These are phyloP conservation scores for Leptosomus discolor DNA, from an alignment of 2,113 vertebrate genomes.

Conservation along the genomic window DNA sequence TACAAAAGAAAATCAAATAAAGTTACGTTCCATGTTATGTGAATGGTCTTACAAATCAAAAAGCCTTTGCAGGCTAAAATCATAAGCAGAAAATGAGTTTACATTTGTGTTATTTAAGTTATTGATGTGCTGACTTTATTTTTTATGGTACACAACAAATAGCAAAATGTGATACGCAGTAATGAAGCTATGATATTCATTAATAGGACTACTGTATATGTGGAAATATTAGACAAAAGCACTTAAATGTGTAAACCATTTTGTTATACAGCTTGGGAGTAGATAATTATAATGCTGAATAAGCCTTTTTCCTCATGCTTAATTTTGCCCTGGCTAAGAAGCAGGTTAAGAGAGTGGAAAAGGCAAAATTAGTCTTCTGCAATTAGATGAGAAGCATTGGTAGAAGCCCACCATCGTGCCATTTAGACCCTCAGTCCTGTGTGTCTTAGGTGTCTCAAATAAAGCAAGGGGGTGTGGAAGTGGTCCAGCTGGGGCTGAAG, in stretches of 20 bases:
- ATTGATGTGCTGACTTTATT: slow-evolving; percentile 42
- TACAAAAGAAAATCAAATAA: slow-evolving; percentile 71
- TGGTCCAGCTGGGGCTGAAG: not conserved
- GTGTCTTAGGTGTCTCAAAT: not conserved
- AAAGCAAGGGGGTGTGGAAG: not conserved
- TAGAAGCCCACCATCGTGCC: not conserved
- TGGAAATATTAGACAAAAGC: slow-evolving; percentile 44
- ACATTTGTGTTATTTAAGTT: slow-evolving; percentile 64
- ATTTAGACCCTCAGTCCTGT: slow-evolving; percentile 10
- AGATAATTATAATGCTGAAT: slow-evolving; percentile 50
- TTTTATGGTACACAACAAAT: slow-evolving; percentile 24
- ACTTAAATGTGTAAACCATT: slow-evolving; percentile 48
- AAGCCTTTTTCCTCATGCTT: slow-evolving; percentile 45
- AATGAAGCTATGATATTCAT: slow-evolving; percentile 46
- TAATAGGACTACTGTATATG: slow-evolving; percentile 35
- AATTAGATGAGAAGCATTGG: not conserved
- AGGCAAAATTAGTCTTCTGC: slow-evolving; percentile 15
- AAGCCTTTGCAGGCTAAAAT: slow-evolving; percentile 38
- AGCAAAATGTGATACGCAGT: slow-evolving; percentile 42
- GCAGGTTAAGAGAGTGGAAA: not conserved
- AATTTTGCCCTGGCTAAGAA: slow-evolving; percentile 36
- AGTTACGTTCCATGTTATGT: slow-evolving; percentile 76
- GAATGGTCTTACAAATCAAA: slow-evolving; percentile 68
- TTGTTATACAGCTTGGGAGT: slow-evolving; percentile 59
- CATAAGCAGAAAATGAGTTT: slow-evolving; percentile 49